phyloP scores from a whole-genome alignment of 2,888 invertebrate species.

The Helleia helle region DNA sequence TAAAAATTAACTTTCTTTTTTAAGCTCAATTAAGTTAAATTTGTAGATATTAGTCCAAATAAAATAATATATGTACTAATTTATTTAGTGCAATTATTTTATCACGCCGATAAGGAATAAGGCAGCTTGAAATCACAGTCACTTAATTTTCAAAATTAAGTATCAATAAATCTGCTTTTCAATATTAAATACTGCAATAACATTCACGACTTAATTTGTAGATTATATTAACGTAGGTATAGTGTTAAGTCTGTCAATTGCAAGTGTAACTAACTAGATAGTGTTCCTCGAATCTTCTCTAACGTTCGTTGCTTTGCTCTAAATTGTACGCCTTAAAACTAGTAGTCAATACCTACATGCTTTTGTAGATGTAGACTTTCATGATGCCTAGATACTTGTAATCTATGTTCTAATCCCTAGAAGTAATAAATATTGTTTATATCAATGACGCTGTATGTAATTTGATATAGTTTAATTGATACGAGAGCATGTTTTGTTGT shows the following conservation, averaged over 20 bases:
- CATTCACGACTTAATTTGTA: slow-evolving; percentile 6
- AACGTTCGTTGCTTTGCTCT: slow-evolving; percentile 49
- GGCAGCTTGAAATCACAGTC: neutral
- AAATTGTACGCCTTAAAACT: slow-evolving; percentile 32
- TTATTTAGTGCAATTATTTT: slow-evolving; percentile 5
- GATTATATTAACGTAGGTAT: slow-evolving; percentile 31
- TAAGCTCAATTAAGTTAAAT: slow-evolving; percentile 7
- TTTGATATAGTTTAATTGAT: neutral
- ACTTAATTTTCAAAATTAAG: neutral
- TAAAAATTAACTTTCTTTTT: slow-evolving; percentile 1
- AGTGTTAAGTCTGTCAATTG: slow-evolving; percentile 66
- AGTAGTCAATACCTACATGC: slow-evolving; percentile 34
- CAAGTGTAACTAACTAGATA: slow-evolving; percentile 36
- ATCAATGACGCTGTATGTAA: neutral
- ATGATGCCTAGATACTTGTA: slow-evolving; percentile 21
- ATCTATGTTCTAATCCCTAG: slow-evolving; percentile 7
- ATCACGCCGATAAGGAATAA: neutral
- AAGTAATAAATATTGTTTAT: neutral
- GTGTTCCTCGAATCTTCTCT: slow-evolving; percentile 32
- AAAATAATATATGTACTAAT: neutral
- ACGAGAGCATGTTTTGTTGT: neutral
- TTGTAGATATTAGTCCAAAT: slow-evolving; percentile 2
- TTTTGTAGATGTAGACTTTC: slow-evolving; percentile 44
- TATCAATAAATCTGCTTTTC: neutral
- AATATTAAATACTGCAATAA: neutral